phyloP scores from a whole-genome alignment of 2,888 invertebrate species.

The Tholera decimalis region DNA sequence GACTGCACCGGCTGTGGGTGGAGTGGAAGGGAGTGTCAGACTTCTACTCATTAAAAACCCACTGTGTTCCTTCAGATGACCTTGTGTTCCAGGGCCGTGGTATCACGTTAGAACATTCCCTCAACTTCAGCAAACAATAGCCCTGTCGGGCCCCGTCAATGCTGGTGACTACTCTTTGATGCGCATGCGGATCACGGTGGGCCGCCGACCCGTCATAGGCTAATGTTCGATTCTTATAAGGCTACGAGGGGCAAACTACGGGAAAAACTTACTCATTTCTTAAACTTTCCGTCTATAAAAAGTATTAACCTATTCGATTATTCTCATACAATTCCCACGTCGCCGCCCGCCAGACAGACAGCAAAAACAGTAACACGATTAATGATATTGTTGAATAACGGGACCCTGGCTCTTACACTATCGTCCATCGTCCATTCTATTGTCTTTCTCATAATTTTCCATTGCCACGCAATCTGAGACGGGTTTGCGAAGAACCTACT shows the following conservation, averaged over 20 bases:
- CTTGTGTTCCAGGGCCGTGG: too few relatives aligned
- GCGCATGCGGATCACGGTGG: too few relatives aligned
- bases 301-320: not conserved
- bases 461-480: constrained; percentile 36
- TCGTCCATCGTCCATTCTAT: constrained; percentile 26
- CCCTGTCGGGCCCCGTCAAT: too few relatives aligned
- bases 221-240: too few relatives aligned
- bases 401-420: constrained; percentile 37
- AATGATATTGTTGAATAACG: constrained; percentile 50
- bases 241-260: not conserved
- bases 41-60: too few relatives aligned
- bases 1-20: too few relatives aligned
- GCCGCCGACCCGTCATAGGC: too few relatives aligned
- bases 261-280: not conserved
- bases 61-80: too few relatives aligned
- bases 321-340: constrained; percentile 44
- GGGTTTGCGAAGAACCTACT: constrained; percentile 14
- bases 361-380: constrained; percentile 38
- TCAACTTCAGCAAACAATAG: too few relatives aligned
- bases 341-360: not conserved
- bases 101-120: too few relatives aligned
- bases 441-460: constrained; percentile 43
- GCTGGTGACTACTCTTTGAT: too few relatives aligned
- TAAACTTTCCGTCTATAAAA: not conserved
- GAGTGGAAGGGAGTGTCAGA: too few relatives aligned